Conservation (phyloP, 2,888 invertebrate species). For the Frankliniella intonsa region DNA sequence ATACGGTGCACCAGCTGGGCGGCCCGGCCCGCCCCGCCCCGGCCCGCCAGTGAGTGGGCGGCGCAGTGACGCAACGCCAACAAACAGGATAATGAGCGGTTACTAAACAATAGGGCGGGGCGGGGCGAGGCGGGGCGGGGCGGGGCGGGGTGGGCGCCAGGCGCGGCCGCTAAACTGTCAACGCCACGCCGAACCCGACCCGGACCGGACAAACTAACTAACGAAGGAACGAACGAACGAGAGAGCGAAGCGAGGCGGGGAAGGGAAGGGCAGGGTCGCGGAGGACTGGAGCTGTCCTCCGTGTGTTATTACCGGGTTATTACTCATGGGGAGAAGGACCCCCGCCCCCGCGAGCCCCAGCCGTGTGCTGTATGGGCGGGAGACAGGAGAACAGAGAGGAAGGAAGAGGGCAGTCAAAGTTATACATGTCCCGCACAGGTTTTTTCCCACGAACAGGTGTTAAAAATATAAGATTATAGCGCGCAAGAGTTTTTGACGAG, state of each 20-base stretch:
- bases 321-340: no score
- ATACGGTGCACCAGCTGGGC: not conserved
- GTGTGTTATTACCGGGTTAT: no score
- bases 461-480: no score
- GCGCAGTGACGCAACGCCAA: not conserved
- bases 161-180: not conserved
- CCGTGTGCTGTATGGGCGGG: no score
- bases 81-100: not conserved
- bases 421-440: no score
- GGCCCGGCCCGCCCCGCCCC: not conserved
- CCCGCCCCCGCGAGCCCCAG: no score
- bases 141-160: not conserved
- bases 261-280: no score
- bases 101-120: constrained; percentile 4
- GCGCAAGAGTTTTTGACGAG: no score
- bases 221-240: not conserved
- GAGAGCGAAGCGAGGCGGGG: not conserved
- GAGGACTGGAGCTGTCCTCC: no score
- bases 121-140: not conserved
- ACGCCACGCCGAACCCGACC: not conserved
- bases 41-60: not conserved
- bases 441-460: no score
- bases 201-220: not conserved
- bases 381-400: no score
- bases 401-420: no score